Base-by-base conservation (phyloP, 2,797 vertebrate genomes). In the Xenentodon cancila region DNA sequence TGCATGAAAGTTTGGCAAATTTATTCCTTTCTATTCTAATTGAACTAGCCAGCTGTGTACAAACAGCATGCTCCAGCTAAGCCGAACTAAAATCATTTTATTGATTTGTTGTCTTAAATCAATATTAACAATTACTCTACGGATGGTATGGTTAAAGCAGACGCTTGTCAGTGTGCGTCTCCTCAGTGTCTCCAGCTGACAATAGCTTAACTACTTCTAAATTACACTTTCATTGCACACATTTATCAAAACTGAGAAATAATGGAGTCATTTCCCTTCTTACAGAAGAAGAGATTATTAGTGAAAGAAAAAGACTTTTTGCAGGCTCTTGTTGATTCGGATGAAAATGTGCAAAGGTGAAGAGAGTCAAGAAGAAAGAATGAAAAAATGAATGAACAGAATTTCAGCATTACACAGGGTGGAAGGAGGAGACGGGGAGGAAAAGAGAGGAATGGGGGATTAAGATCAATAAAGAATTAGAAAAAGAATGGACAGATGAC, bases 1-100 rank as follows among this genome's bases (percentile, higher is more conserved):
- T 89, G 73, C 9, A 87, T 87, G 70, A 71, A 81, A 75, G 77
- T 84, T 81, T 64, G 77, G 72, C 82, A 77, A 84, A 83, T 87
- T 59, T 81, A 84, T 89, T 84, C 72, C 27, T 46, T 78, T 80
- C 53, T 62, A 56, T 74, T 90, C 75, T 82, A 88, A 87, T 85
- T 85, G 76, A 88, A 87, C 60, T n/a, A 59, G 63, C 64, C 16
- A 32, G 21, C 67, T 81, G 79, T 81, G 87, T 73, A 82, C 78
- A 86, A 82, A 84, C 75, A 61, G 52, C 69, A 44, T 22, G 72
- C 81, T 87, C 73, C 63, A 67, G 70, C 78, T 82, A 54, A 84
- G 73, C 78, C 34, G 1, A 66, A 84, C 83, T 77, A 77, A 68
- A 84, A 88, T 84, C 73, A 67, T 59, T 65, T 42, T 48, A 81